Conservation (phyloP, 2,797 vertebrate species). For the Psittacula echo region DNA sequence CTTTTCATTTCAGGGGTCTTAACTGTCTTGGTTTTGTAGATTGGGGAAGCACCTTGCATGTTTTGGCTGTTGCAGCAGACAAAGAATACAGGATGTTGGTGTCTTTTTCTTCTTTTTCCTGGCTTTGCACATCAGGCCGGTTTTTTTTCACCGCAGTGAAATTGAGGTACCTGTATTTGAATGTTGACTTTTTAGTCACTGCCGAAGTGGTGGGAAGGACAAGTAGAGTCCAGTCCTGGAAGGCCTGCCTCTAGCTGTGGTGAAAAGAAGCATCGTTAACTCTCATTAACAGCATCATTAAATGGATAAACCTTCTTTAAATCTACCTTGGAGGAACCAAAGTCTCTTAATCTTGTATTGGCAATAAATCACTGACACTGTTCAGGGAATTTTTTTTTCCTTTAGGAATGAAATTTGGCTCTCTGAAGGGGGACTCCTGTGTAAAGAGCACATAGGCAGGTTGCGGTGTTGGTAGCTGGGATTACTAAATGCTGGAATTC, state of each 20-base stretch:
- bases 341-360: background rate
- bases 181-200: background rate
- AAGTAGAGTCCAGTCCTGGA: background rate
- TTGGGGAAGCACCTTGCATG: background rate
- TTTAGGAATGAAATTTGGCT: background rate
- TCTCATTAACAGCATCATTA: background rate
- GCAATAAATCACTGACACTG: background rate
- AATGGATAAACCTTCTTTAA: conserved; percentile 18
- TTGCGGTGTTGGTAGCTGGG: background rate
- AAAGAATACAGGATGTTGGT: background rate
- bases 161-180: background rate
- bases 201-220: background rate
- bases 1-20: background rate
- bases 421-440: background rate
- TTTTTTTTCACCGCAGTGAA: background rate
- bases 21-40: background rate
- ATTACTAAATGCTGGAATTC: background rate
- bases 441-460: background rate
- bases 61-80: background rate
- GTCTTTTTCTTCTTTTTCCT: background rate
- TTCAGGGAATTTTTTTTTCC: background rate
- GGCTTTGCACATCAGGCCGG: background rate
- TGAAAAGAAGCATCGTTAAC: background rate
- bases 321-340: background rate
- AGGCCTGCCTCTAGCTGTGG: background rate